These are phyloP conservation scores for Aphidius ervi DNA, from an alignment of 1,140 invertebrate species.

Conservation along the genomic window DNA sequence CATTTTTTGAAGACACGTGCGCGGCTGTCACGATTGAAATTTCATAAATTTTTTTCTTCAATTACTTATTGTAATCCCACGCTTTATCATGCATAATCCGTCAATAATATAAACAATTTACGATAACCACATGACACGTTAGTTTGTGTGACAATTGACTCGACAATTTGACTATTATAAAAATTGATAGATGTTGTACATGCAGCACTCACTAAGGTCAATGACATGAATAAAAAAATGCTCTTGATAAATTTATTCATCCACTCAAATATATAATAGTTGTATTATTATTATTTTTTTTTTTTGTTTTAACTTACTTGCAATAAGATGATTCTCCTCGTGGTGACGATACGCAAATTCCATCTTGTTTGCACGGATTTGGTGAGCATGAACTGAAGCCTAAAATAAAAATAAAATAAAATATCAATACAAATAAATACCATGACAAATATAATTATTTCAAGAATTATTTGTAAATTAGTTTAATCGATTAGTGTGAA, in stretches of 20 bases:
- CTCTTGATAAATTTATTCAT: slow-evolving; percentile 7
- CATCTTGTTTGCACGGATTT: slow-evolving; percentile 80
- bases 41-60: too few relatives aligned
- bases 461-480: background rate
- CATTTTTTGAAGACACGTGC: too few relatives aligned
- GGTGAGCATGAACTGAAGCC: slow-evolving; percentile 82
- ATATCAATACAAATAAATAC: background rate
- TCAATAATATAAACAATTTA: too few relatives aligned
- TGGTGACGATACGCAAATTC: slow-evolving; percentile 66
- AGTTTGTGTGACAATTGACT: too few relatives aligned
- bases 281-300: too few relatives aligned
- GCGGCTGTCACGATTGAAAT: too few relatives aligned
- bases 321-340: slow-evolving; percentile 73
- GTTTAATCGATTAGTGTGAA: slow-evolving; percentile 3
- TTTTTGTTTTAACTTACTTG: slow-evolving; percentile 68
- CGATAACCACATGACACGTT: too few relatives aligned
- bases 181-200: too few relatives aligned
- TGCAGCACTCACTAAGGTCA: background rate
- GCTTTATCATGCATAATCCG: too few relatives aligned
- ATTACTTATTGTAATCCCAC: too few relatives aligned
- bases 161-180: too few relatives aligned
- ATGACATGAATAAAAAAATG: slow-evolving; percentile 11
- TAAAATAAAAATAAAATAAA: slow-evolving; percentile 52
- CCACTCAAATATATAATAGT: too few relatives aligned
- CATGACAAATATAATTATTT: slow-evolving; percentile 1